Evolutionary conservation across 2,797 vertebrate genomes (phyloP).

Genomic region (Artibeus jamaicensis): DNA sequence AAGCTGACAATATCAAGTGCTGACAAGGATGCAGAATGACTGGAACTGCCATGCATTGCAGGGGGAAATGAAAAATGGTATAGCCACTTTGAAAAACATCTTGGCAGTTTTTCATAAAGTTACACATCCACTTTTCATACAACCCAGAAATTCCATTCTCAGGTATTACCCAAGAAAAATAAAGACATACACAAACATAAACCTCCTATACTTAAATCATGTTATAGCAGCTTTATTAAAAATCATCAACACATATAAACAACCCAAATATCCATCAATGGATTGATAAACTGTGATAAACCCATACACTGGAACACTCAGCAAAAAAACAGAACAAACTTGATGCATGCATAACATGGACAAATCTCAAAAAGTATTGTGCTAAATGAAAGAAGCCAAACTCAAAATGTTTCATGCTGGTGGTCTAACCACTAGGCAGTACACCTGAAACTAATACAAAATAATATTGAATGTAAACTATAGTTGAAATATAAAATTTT

Average conservation of each 20-base stretch:
- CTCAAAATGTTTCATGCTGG: background rate
- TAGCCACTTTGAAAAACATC: background rate
- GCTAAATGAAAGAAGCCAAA: background rate
- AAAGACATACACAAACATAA: background rate
- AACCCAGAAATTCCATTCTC: background rate
- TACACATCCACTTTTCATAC: background rate
- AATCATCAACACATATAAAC: constrained; percentile 6
- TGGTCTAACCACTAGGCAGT: background rate
- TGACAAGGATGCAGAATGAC: background rate
- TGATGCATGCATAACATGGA: background rate
- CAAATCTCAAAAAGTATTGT: background rate
- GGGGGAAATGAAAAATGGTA: background rate
- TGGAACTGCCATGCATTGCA: background rate
- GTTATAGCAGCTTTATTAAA: background rate
- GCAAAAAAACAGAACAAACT: background rate
- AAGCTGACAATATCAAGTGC: background rate
- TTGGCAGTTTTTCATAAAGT: background rate
- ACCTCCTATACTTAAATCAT: background rate
- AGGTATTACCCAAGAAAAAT: background rate
- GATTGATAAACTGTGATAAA: background rate
- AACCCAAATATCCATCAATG: background rate
- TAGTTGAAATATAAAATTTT: background rate
- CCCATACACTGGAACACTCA: background rate
- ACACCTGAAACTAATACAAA: background rate
- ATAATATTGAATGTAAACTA: background rate